phyloP scores from a whole-genome alignment of 2,888 invertebrate genomes.

The Drosophila affinis region DNA sequence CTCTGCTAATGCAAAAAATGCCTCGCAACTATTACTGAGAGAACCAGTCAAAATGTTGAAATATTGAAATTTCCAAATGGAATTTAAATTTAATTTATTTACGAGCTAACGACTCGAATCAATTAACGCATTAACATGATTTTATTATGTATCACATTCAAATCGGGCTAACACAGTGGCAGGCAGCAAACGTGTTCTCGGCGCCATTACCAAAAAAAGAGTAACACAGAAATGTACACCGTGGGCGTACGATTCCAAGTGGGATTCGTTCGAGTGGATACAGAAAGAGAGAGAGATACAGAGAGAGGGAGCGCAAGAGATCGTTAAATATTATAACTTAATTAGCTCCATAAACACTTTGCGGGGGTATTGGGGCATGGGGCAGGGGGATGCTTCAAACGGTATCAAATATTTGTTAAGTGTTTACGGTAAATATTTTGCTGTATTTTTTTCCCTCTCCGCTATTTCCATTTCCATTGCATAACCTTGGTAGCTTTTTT shows the following conservation, averaged over 20 bases:
- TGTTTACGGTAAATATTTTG: conserved; percentile 60
- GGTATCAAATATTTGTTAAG: conserved; percentile 43
- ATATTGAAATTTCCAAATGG: conserved; percentile 36
- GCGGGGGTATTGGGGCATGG: neutral
- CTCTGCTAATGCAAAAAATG: too few relatives aligned
- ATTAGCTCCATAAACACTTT: conserved; percentile 34
- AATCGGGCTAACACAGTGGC: conserved; percentile 29
- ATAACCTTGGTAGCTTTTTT: conserved; percentile 41
- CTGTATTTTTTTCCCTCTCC: conserved; percentile 8
- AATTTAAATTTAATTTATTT: conserved; percentile 16
- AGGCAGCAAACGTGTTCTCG: conserved; percentile 39
- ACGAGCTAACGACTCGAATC: conserved; percentile 29
- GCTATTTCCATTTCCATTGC: conserved; percentile 25
- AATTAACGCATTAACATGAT: conserved; percentile 49
- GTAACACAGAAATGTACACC: conserved; percentile 9
- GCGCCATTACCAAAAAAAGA: conserved; percentile 47
- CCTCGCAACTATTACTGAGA: conserved; percentile 20
- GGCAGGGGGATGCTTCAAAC: conserved; percentile 29
- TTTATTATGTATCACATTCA: conserved; percentile 47
- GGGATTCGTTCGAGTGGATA: neutral
- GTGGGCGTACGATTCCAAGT: conserved; percentile 34
- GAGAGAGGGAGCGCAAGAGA: neutral
- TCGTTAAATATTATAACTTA: conserved; percentile 45
- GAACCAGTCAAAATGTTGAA: conserved; percentile 11
- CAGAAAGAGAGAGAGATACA: neutral